phyloP scores from a whole-genome alignment of 2,888 invertebrate genomes.

The Junonia oenone region DNA sequence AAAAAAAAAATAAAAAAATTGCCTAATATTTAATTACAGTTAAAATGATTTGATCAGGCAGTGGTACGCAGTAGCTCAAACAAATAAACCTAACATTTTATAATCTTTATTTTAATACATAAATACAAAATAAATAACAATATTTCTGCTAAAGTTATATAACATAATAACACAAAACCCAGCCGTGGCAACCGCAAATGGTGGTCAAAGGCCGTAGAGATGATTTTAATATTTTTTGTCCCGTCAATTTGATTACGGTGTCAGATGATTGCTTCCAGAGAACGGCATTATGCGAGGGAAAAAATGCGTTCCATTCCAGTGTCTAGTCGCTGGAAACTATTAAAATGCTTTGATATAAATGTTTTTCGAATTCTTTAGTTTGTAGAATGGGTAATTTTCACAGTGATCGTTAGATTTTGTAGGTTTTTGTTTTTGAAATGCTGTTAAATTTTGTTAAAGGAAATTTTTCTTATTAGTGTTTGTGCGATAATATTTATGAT shows the following conservation, averaged over 20 bases:
- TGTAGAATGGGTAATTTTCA: background rate
- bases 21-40: no score
- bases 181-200: background rate
- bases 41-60: no score
- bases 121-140: no score
- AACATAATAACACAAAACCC: background rate
- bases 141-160: no score
- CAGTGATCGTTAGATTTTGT: background rate
- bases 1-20: no score
- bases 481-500: no score
- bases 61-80: no score
- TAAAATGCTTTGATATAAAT: constrained; percentile 25
- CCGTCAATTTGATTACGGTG: constrained; percentile 53
- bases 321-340: constrained; percentile 24
- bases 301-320: constrained; percentile 28
- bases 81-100: no score
- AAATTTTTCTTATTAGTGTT: no score
- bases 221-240: constrained; percentile 55
- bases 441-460: no score
- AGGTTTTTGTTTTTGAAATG: no score
- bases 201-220: constrained; percentile 18
- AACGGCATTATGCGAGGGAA: constrained; percentile 30
- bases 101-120: no score
- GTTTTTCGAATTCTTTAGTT: constrained; percentile 12
- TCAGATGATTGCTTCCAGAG: constrained; percentile 43